A percentile compares a stretch with the other conserved stretches of the same genome.
Evolutionary conservation across 2,797 vertebrate genomes (phyloP).

Genomic region (Menidia menidia): DNA sequence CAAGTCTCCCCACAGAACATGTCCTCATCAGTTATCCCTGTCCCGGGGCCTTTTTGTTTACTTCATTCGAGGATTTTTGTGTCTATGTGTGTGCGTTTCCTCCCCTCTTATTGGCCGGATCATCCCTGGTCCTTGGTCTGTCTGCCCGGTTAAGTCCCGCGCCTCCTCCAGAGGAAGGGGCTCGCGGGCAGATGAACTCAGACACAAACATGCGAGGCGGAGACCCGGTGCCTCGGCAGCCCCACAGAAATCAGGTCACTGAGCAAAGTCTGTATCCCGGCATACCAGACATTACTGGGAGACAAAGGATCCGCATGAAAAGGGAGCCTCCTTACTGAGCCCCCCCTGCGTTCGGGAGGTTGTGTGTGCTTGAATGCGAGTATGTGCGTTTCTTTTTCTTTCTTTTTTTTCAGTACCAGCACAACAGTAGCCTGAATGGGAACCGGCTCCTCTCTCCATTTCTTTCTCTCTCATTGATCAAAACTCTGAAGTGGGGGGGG

Average conservation of each 20-base stretch:
- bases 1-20: constrained; percentile 53
- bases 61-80: constrained; percentile 47
- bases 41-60: constrained; percentile 69
- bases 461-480: constrained; percentile 53
- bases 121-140: constrained; percentile 65
- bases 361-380: constrained; percentile 32
- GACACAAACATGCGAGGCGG: constrained; percentile 2
- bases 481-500: constrained; percentile 61
- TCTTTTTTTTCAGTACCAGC: constrained; percentile 54
- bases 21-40: constrained; percentile 63
- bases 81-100: constrained; percentile 47
- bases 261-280: constrained; percentile 77
- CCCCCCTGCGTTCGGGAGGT: constrained; percentile 36
- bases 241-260: constrained; percentile 82
- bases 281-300: constrained; percentile 83
- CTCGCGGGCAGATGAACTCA: constrained; percentile 68
- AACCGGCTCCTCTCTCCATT: constrained; percentile 44
- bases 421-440: constrained; percentile 53
- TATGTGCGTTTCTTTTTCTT: constrained; percentile 11
- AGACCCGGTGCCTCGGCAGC: constrained; percentile 49
- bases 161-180: constrained; percentile 75
- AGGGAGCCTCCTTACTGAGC: constrained; percentile 75
- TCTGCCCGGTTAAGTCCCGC: constrained; percentile 72
- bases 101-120: constrained; percentile 72
- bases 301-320: constrained; percentile 83